Base-by-base conservation (phyloP, 1,140 invertebrate species). In the Leptopilina clavipes region DNA sequence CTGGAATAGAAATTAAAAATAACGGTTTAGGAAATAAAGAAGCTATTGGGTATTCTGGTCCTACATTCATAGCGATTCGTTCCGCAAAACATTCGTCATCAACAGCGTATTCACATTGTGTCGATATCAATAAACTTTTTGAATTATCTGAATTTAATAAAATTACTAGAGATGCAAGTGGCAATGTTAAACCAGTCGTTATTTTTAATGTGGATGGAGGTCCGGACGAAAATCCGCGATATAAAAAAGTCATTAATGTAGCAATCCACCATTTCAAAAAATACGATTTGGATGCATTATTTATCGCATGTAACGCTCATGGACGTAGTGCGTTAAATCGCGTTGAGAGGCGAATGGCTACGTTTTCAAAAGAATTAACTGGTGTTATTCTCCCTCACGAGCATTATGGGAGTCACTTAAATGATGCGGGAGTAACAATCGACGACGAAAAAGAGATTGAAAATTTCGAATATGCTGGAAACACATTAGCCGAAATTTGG, bases 241-340 rank as follows among this genome's bases (percentile, higher is more conserved):
- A 52, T 17, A 52, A 17, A 52, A 52, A 52, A 17, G 48, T 52
- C 3, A 52, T 52, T 17, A 17, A 5, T 52, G 48, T 52, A 17
- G 48, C 14, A 52, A 52, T 52, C 2, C 48, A 52, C 48, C 48
- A 52, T 52, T 52, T 52, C 8, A 17, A 0, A 17, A 52, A 52
- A 17, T 52, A 17, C 48, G 40, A 81, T 48, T 54, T 81, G 25
- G 90, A 91, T 81, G 89, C 85, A 70, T 45, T 88, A 72, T 90
- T 86, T 78, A 84, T 91, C 52, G 83, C 82, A 11, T 89, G 86
- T 7, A 88, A 91, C 86, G 89, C 90, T 45, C 89, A 88, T 74
- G 82, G 82, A n/a, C 72, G 83, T 71, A 84, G 82, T 70, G 84
- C 85, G 10, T 86, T 79, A 72, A 86, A 86, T 76, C 72, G 84